These are phyloP conservation scores for Lagodon rhomboides DNA, from an alignment of 2,797 vertebrate genomes.

Conservation along the genomic window DNA sequence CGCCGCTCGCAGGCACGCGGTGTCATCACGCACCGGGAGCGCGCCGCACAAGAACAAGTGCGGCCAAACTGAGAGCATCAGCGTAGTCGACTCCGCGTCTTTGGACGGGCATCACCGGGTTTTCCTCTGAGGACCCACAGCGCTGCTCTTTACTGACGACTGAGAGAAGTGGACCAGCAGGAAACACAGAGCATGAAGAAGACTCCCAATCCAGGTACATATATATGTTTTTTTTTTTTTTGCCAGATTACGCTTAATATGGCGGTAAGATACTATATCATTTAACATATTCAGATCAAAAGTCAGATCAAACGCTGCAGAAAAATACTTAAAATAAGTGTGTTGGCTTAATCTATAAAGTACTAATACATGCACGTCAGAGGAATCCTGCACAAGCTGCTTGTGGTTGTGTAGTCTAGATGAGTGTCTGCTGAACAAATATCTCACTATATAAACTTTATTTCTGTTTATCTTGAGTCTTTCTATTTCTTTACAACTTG, in stretches of 20 bases:
- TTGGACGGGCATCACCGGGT: slow-evolving; percentile 12
- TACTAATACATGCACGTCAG: neutral
- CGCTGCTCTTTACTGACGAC: slow-evolving; percentile 20
- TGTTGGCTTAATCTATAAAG: neutral
- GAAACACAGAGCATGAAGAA: slow-evolving; percentile 77
- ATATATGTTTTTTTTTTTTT: neutral
- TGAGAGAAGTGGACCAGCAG: slow-evolving; percentile 24
- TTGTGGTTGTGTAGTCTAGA: neutral
- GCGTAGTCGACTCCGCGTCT: slow-evolving; percentile 12
- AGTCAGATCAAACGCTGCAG: neutral
- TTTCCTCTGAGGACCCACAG: slow-evolving; percentile 15
- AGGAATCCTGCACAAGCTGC: neutral
- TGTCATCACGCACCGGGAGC: slow-evolving; percentile 42
- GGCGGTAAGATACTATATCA: neutral
- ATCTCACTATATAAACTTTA: neutral
- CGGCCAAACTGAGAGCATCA: slow-evolving; percentile 8
- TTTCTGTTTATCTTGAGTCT: neutral
- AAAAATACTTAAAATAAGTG: neutral
- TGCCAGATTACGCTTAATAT: neutral
- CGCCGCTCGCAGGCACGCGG: slow-evolving; percentile 42
- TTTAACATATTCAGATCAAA: neutral
- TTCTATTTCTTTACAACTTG: slow-evolving; percentile 32
- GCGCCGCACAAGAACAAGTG: slow-evolving; percentile 28
- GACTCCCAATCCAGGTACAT: slow-evolving; percentile 75
- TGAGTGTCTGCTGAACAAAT: neutral